Evolutionary conservation across 1,140 invertebrate species (phyloP), one percentile per base, ranked within the genome.

Genomic region (Microplitis mediator): DNA sequence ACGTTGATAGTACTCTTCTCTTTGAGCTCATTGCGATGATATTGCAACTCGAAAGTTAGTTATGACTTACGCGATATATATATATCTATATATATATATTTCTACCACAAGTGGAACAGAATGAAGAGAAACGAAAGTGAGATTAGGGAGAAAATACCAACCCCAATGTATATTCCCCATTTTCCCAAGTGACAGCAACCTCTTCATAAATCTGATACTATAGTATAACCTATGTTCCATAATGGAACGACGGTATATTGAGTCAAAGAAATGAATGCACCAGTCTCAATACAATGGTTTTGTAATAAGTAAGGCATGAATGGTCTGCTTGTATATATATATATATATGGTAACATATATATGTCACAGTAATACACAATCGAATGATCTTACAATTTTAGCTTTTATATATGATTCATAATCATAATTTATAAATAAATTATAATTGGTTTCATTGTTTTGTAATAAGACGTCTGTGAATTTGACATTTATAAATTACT

Each of bases 231-330:
- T 45, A 45, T 45, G 39, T 45, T 61, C 54, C 52, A 69, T 73
- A 79, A 75, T 67, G 67, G 73, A 74, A 76, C 58, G 79, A 74
- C 51, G 36, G 65, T 68, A 67, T 63, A 65, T 36, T 75, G 63
- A 83, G 79, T 83, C 82, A 83, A 84, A 84, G 80, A 80, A 76
- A 45, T 84, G 83, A 85, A 85, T 85, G 77, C 81, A 75, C 72
- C 63, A 45, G 65, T 62, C 74, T 64, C 54, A 60, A 70, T 75
- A 85, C 82, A 85, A 84, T 84, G 82, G 81, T 82, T 81, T 82
- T 83, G 81, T 84, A 85, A 84, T 84, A 84, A 84, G 39, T 45
- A 45, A 45, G 6, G 82, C 78, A 83, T 84, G 83, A 84, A 85
- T 32, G 32, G 60, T 11, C 31, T 13, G 60, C 16, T 23, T 61